phyloP scores from a whole-genome alignment of 2,797 vertebrate species.

The Falco novaeseelandiae region DNA sequence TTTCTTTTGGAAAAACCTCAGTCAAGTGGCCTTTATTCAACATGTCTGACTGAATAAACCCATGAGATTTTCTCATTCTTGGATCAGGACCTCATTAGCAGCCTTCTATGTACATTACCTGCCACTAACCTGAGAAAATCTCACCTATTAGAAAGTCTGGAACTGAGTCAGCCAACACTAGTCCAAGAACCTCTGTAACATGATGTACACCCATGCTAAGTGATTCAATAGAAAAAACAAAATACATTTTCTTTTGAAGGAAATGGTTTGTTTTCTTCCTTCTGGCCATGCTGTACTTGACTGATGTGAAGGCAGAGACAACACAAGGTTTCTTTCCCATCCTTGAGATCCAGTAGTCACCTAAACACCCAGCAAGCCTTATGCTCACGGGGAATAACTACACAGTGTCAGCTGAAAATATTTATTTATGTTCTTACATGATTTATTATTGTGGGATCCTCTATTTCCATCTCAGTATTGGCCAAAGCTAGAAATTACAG shows the following conservation, averaged over 20 bases:
- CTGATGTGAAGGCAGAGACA: not conserved
- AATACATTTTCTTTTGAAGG: not conserved
- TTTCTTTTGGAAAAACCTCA: not conserved
- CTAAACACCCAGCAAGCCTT: not conserved
- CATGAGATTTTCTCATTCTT: not conserved
- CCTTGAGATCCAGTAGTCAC: not conserved
- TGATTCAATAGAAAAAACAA: not conserved
- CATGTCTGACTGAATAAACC: not conserved
- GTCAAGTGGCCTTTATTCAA: not conserved
- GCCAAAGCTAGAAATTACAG: not conserved
- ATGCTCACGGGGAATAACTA: not conserved
- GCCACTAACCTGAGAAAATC: not conserved
- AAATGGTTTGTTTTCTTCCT: not conserved
- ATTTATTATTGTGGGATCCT: not conserved
- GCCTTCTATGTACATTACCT: not conserved
- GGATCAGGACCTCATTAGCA: not conserved
- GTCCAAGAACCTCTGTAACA: not conserved
- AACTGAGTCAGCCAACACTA: not conserved
- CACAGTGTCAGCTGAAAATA: not conserved
- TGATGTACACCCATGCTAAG: not conserved
- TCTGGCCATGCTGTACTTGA: not conserved
- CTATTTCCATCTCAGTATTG: not conserved
- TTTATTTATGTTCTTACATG: not conserved
- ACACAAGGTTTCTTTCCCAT: not conserved
- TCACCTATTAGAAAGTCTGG: not conserved